Base-by-base conservation (phyloP, 2,888 invertebrate species). In the Polydrusus cervinus region DNA sequence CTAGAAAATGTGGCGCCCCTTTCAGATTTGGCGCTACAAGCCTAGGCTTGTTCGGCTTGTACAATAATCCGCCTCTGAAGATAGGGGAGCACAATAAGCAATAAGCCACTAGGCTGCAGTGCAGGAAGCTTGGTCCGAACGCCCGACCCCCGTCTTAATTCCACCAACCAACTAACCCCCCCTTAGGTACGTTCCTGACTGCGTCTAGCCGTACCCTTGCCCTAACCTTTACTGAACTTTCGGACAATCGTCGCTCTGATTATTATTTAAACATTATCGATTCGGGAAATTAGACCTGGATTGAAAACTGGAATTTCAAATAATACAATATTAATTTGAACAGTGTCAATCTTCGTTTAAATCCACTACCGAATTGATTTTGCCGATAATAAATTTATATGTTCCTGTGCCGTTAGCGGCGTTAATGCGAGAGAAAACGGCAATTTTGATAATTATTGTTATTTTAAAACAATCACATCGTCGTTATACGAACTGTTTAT, bases 181-280 rank as follows among this genome's bases (percentile, higher is more conserved):
- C n/a, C n/a, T n/a, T n/a, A n/a, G n/a, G n/a, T n/a, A n/a, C n/a
- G n/a, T n/a, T n/a, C n/a, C n/a, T n/a, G n/a, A n/a, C n/a, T n/a
- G n/a, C n/a, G n/a, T n/a, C n/a, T n/a, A n/a, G n/a, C n/a, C n/a
- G n/a, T n/a, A n/a, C n/a, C n/a, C n/a, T n/a, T n/a, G n/a, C n/a
- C n/a, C n/a, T n/a, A n/a, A n/a, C 25, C 25, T 51, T 20, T 2
- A 3, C 10, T 11, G 5, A 20, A 51, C 20, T 51, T 3, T 11
- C 11, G 20, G 20, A 51, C 51, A 51, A 51, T 20, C 20, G 11
- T 3, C 11, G 51, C 10, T 40, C 14, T 51, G 20, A 51, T 51
- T 51, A 51, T 51, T 51, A 51, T 51, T 51, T 51, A 20, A 51
- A 51, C 51, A 51, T 11, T 30, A 53, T 53, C 53, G 53, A 53